Evolutionary conservation across 2,888 invertebrate species (phyloP).

Genomic region (Cosmia trapezina): DNA sequence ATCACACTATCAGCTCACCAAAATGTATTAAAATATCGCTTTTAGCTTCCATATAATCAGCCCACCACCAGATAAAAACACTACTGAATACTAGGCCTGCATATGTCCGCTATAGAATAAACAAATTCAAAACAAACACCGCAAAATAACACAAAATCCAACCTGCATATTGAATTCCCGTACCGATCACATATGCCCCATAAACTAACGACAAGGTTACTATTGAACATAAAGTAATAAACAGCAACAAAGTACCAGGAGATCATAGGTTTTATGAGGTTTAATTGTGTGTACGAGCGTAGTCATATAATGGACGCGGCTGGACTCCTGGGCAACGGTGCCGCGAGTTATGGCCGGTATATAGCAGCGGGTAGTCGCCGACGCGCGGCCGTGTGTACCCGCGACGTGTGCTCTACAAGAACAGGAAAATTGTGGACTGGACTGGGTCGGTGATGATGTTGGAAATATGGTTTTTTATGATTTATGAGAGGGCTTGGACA

Average conservation of each 20-base stretch:
- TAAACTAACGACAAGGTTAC: slow-evolving; percentile 49
- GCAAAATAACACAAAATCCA: slow-evolving; percentile 13
- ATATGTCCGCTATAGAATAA: background rate
- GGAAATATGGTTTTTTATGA: background rate
- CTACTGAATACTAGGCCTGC: background rate
- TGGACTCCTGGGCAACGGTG: slow-evolving; percentile 76
- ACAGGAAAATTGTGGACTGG: slow-evolving; percentile 50
- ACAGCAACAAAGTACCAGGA: slow-evolving; percentile 71
- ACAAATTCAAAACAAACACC: background rate
- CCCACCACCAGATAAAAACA: background rate
- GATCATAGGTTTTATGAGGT: slow-evolving; percentile 78
- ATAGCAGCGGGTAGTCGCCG: slow-evolving; percentile 71
- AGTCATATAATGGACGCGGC: slow-evolving; percentile 78
- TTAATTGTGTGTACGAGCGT: slow-evolving; percentile 77
- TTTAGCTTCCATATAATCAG: background rate
- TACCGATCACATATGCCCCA: slow-evolving; percentile 48
- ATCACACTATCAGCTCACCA: background rate
- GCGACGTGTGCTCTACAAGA: slow-evolving; percentile 69
- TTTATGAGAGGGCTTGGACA: too few species aligned
- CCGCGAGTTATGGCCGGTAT: slow-evolving; percentile 75
- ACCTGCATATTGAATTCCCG: slow-evolving; percentile 30
- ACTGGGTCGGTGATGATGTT: background rate
- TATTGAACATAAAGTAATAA: slow-evolving; percentile 60
- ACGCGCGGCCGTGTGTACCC: slow-evolving; percentile 73
- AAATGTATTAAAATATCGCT: background rate